Evolutionary conservation across 2,888 invertebrate genomes (phyloP).

Genomic region (Ennomos quercinarius): DNA sequence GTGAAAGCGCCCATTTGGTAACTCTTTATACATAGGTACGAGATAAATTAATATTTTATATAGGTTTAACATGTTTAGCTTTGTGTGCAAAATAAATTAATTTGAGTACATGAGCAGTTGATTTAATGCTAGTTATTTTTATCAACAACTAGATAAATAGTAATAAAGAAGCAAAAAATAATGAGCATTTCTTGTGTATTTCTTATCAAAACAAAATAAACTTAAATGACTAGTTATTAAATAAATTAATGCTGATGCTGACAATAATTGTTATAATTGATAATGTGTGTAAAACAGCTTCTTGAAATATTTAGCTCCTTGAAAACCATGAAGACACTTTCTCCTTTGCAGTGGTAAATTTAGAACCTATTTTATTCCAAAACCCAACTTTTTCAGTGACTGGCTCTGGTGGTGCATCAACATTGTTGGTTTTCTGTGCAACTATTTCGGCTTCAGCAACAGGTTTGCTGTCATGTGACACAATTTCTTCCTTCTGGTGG

Average conservation of each 20-base stretch:
- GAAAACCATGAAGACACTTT: slow-evolving; percentile 83
- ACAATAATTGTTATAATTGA: background rate
- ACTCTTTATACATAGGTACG: too few relatives aligned
- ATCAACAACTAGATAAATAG: background rate
- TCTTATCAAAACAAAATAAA: slow-evolving; percentile 1
- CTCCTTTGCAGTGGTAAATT: slow-evolving; percentile 79
- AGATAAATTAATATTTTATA: too few relatives aligned
- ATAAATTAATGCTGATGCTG: too few relatives aligned
- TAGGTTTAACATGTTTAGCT: too few relatives aligned
- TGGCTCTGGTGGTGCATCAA: slow-evolving; percentile 47
- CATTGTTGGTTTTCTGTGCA: slow-evolving; percentile 38
- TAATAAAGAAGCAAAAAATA: background rate
- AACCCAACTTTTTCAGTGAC: slow-evolving; percentile 77
- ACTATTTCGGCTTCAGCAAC: slow-evolving; percentile 32
- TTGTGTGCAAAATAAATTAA: too few relatives aligned
- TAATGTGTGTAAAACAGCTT: too few relatives aligned
- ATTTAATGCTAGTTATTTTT: too few relatives aligned
- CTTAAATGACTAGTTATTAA: slow-evolving; percentile 21
- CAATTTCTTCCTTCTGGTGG: slow-evolving; percentile 17
- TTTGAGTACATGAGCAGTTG: too few relatives aligned
- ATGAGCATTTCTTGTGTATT: background rate
- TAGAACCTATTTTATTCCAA: slow-evolving; percentile 84
- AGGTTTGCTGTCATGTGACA: slow-evolving; percentile 9
- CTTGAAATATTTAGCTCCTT: slow-evolving; percentile 45
- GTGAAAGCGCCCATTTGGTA: too few relatives aligned